A percentile compares a stretch with the other conserved stretches of the same genome.
Evolutionary conservation across 2,888 invertebrate species (phyloP).

Genomic region (Apodemia duryi): DNA sequence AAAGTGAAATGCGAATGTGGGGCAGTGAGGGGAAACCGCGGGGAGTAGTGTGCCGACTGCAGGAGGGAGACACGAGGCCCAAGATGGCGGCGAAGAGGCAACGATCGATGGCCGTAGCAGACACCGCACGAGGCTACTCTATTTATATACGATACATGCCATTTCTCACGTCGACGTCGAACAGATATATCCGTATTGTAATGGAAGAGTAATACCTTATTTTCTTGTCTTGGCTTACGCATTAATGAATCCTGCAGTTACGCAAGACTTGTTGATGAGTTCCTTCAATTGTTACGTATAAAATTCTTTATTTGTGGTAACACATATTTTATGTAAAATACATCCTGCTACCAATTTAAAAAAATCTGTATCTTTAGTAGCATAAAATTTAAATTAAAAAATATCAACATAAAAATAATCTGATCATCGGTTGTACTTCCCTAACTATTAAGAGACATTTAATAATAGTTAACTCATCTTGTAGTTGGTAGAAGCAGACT

Average conservation of each 20-base stretch:
- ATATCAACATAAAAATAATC: too few relatives aligned
- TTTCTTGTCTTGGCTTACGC: background rate
- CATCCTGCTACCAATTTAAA: too few relatives aligned
- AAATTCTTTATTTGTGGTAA: too few relatives aligned
- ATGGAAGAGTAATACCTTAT: constrained; percentile 24
- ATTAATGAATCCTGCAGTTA: background rate
- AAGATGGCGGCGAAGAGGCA: constrained; percentile 78
- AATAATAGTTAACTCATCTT: too few relatives aligned
- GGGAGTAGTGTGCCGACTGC: constrained; percentile 55
- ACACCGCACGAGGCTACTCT: constrained; percentile 72
- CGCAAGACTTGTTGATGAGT: background rate
- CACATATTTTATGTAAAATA: too few relatives aligned
- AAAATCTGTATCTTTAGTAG: too few relatives aligned
- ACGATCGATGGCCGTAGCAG: constrained; percentile 75
- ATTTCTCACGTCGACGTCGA: constrained; percentile 55
- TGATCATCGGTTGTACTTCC: too few relatives aligned
- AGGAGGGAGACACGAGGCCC: constrained; percentile 74
- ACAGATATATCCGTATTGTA: constrained; percentile 27
- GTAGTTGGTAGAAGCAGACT: too few relatives aligned
- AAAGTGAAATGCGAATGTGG: too few relatives aligned
- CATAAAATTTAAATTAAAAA: too few relatives aligned
- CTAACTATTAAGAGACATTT: too few relatives aligned
- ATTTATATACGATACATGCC: constrained; percentile 71
- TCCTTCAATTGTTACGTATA: too few relatives aligned
- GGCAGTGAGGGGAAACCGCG: constrained; percentile 65